Evolutionary conservation across 1,140 invertebrate species (phyloP), one percentile per base, ranked within the genome.

Genomic region (Trichonephila clavipes): DNA sequence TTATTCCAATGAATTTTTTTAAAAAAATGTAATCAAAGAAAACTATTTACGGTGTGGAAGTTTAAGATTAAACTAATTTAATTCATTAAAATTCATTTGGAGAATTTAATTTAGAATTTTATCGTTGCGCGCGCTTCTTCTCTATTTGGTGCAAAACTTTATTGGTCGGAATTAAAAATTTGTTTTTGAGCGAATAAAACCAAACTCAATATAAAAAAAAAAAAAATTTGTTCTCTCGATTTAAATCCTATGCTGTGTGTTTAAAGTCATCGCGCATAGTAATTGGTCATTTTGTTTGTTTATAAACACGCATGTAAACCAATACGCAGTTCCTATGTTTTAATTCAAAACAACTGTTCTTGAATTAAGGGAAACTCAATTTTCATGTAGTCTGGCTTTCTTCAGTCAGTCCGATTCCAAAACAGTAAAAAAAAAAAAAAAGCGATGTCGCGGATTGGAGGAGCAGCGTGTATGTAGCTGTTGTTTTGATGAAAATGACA

Each of bases 401-500:
- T 59, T 85, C 44, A 61, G n/a, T 85, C 83, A 85, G 51, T n/a
- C 12, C 21, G 24, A 59, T 85, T n/a, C n/a, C 14, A 85, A 85
- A 85, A 59, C 44, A 59, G n/a, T 59, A 58, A 51, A 59, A 59
- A 85, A 12, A 59, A 59, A 85, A 12, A 81, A 51, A 61, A 28
- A 21, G 58, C 7, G 58, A 8, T 5, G 58, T 85, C 28, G 7
- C 21, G n/a, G 28, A 51, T 61, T 28, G 83, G 24, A 59, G 21
- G 83, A 85, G 59, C 21, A 85, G 58, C 51, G 58, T 85, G 85
- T 86, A 93, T 93, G 92, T 93, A 93, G 93, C 88, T 89, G 87
- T 94, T 94, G 93, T 94, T 94, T 94, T 94, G 93, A 93, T 93
- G 83, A 88, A 92, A 93, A 93, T 88, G 92, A 94, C 93, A 94